A percentile compares a stretch with the other conserved stretches of the same genome.
Evolutionary conservation across 2,888 invertebrate species (phyloP).

Genomic region (Amorpha juglandis): DNA sequence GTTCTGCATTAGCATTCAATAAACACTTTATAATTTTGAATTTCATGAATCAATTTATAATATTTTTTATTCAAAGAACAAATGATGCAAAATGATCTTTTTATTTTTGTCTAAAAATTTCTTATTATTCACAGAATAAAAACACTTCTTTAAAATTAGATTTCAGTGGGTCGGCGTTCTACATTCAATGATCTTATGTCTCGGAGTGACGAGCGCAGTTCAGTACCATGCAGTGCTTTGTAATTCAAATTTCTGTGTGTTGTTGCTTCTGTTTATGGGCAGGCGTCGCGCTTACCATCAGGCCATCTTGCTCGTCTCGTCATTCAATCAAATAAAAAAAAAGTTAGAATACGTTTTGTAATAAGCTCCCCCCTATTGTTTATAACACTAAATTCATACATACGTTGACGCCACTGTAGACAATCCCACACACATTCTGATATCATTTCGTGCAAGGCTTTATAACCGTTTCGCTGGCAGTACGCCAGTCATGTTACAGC

Average conservation of each 20-base stretch:
- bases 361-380: too few species aligned
- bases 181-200: too few species aligned
- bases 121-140: background rate
- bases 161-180: background rate
- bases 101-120: constrained; percentile 1
- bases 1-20: too few species aligned
- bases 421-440: constrained; percentile 42
- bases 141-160: constrained; percentile 11
- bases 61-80: constrained; percentile 14
- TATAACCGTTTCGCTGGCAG: constrained; percentile 38
- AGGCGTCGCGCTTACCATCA: too few species aligned
- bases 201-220: too few species aligned
- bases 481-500: constrained; percentile 43
- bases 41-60: too few species aligned
- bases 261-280: too few species aligned
- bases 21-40: constrained; percentile 18
- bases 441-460: constrained; percentile 37
- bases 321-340: too few species aligned
- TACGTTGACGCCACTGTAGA: constrained; percentile 32
- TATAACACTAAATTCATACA: background rate
- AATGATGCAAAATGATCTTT: background rate
- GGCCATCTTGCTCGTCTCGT: too few species aligned
- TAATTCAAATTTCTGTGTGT: too few species aligned
- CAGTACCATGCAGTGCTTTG: too few species aligned
- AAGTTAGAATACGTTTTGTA: too few species aligned